Conservation (phyloP, 2,888 invertebrate genomes). For the Pedicia rivosa region DNA sequence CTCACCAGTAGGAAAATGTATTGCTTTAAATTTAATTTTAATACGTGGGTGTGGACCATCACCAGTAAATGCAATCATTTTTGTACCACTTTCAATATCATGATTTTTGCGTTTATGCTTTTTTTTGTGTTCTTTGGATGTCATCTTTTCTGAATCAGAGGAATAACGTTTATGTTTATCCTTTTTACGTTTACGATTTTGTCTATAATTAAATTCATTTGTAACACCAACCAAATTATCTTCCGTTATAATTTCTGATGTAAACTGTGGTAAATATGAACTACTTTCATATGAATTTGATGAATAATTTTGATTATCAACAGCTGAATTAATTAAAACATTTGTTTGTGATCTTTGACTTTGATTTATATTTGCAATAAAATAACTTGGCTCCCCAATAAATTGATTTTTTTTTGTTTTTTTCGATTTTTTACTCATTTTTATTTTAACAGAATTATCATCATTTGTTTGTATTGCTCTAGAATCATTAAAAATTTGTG, state of each 20-base stretch:
- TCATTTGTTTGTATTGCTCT: no score
- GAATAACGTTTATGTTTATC: constrained; percentile 60
- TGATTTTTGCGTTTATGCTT: constrained; percentile 67
- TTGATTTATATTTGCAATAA: no score
- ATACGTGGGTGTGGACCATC: constrained; percentile 52
- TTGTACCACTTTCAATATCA: constrained; percentile 38
- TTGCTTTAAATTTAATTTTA: constrained; percentile 46
- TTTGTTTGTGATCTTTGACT: no score
- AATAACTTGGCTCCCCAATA: no score
- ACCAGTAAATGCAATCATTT: constrained; percentile 30
- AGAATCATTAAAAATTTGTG: no score
- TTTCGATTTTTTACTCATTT: not conserved
- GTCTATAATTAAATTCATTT: constrained; percentile 27
- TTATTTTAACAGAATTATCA: no score
- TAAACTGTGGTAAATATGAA: constrained; percentile 3
- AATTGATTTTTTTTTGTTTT: not conserved
- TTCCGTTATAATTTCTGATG: constrained; percentile 3
- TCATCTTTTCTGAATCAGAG: constrained; percentile 36
- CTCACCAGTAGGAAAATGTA: constrained; percentile 31
- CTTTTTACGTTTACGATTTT: constrained; percentile 50
- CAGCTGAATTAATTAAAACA: no score
- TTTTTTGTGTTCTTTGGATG: constrained; percentile 59
- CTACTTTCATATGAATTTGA: not conserved
- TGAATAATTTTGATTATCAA: no score
- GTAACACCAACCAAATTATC: not conserved